phyloP scores from a whole-genome alignment of 1,140 invertebrate genomes.

The Mactra quadrangularis region DNA sequence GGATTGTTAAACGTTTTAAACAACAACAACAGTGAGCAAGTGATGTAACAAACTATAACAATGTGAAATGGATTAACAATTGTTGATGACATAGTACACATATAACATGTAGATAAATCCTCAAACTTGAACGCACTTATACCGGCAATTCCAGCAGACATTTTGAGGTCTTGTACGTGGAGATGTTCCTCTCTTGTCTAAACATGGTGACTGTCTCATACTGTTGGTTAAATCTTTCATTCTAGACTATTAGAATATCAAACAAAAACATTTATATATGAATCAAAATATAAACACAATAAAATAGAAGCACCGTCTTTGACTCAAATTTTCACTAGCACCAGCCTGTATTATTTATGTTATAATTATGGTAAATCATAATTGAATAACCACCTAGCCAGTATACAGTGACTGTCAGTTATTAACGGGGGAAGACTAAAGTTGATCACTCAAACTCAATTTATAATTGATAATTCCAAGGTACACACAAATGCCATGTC shows the following conservation, averaged over 20 bases:
- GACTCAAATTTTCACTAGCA: neutral
- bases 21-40: too few species aligned
- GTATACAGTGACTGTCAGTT: neutral
- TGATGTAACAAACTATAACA: neutral
- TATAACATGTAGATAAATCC: too few species aligned
- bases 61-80: too few species aligned
- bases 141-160: constrained; percentile 44
- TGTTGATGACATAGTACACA: too few species aligned
- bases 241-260: neutral
- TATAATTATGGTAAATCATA: neutral
- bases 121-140: constrained; percentile 6
- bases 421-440: neutral
- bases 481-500: too few species aligned
- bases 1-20: too few species aligned
- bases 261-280: neutral
- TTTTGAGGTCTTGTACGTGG: constrained; percentile 1
- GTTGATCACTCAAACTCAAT: too few species aligned
- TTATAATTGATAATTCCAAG: too few species aligned
- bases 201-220: constrained; percentile 1
- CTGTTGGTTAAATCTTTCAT: constrained; percentile 25
- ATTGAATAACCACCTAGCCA: neutral
- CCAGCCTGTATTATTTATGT: neutral
- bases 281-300: neutral
- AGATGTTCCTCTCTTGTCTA: constrained; percentile 7
- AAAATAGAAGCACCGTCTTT: neutral